Evolutionary conservation across 2,888 invertebrate genomes (phyloP), one percentile per base, ranked within the genome.

Genomic region (Helicoverpa assulta): DNA sequence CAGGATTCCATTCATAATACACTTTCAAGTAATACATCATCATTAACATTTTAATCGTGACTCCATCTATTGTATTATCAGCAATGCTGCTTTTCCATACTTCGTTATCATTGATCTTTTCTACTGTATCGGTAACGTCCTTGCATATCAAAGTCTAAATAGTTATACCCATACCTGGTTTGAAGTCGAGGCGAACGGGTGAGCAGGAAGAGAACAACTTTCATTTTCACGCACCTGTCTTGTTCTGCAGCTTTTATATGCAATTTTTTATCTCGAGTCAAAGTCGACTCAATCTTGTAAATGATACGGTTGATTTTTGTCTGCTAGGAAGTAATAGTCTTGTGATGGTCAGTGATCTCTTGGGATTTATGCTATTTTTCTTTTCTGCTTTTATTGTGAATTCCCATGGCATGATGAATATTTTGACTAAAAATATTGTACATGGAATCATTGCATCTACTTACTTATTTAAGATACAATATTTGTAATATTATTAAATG

Each of bases 181-280:
- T 76, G 76, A 78, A 85, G 83, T 85, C 93, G 94, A 94, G 94
- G 95, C 91, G 83, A 93, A 88, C 94, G 87, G 88, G 91, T 90
- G 89, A 94, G 84, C 95, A 95, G 95, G 95, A 95, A 95, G 95
- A 91, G 92, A 94, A 95, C 95, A 94, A 95, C 95, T 95, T 95
- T 95, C 95, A 90, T 94, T 95, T 95, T 95, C 94, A 91, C 89
- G 89, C 95, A 95, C 95, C 95, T 95, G 95, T 94, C 93, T 89
- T 90, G 93, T 90, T 90, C 89, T 91, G 90, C 91, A 87, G 86
- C 90, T 92, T 88, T 90, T 91, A 88, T 87, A 86, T 84, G 86
- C 82, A 75, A 70, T 83, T 82, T 26, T 81, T 78, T 80, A 76
- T 67, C 70, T 75, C 85, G 83, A 76, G 73, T 80, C 51, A 90